A percentile compares a stretch with the other conserved stretches of the same genome.
These are phyloP conservation scores for Drosophila peninsularis DNA, from an alignment of 2,888 invertebrate species.

Conservation along the genomic window DNA sequence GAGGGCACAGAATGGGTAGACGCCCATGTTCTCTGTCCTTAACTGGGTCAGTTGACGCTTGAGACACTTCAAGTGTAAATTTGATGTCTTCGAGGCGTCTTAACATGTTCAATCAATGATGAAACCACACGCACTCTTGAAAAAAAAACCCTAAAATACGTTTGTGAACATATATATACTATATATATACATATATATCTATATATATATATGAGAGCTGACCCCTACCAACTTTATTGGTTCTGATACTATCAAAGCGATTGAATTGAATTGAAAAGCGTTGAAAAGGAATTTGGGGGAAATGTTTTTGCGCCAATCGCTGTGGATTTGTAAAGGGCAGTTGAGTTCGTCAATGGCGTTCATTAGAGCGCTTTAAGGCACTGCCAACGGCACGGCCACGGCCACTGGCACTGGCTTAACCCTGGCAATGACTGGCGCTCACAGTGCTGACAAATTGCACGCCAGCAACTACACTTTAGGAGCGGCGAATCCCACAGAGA, in stretches of 20 bases:
- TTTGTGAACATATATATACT: conserved; percentile 3
- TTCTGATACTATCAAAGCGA: conserved; percentile 57
- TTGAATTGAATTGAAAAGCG: conserved; percentile 68
- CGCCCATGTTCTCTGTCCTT: conserved; percentile 10
- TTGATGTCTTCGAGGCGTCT: conserved; percentile 66
- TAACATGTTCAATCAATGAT: conserved; percentile 73
- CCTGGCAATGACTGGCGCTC: conserved; percentile 49
- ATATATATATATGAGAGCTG: conserved; percentile 20
- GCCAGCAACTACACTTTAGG: conserved; percentile 33
- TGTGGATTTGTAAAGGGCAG: conserved; percentile 50
- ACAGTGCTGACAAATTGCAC: conserved; percentile 64
- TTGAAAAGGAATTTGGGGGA: conserved; percentile 37
- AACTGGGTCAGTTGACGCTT: conserved; percentile 46
- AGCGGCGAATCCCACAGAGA: conserved; percentile 37
- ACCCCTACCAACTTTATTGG: conserved; percentile 50
- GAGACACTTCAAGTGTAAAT: conserved; percentile 70
- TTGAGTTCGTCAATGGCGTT: conserved; percentile 62
- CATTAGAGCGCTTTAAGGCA: conserved; percentile 67
- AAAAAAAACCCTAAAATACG: conserved; percentile 28
- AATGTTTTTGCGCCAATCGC: conserved; percentile 41
- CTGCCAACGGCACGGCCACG: no score
- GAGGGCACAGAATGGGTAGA: background rate
- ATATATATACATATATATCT: conserved; percentile 21
- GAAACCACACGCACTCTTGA: conserved; percentile 59
- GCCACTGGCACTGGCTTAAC: conserved; percentile 35